Conservation (phyloP, 1,140 invertebrate species). For the Aradophagus sp. region DNA sequence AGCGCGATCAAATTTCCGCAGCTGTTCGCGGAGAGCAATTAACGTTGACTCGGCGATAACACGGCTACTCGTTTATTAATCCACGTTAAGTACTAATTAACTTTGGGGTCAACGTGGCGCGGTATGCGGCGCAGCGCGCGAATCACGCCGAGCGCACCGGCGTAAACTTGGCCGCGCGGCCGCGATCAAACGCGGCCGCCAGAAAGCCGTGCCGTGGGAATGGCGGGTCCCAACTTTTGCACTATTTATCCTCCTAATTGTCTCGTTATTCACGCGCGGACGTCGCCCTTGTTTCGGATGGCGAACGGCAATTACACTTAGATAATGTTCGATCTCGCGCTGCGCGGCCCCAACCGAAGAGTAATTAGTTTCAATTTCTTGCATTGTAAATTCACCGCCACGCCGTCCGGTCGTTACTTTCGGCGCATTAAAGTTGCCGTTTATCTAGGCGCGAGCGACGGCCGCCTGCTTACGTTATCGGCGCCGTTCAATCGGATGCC, state of each 20-base stretch:
- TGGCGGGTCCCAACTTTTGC: slow-evolving; percentile 30
- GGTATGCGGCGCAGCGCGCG: slow-evolving; percentile 43
- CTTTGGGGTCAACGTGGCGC: slow-evolving; percentile 43
- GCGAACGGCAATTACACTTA: no score
- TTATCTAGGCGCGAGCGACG: no score
- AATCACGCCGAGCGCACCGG: slow-evolving; percentile 34
- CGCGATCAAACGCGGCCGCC: slow-evolving; percentile 43
- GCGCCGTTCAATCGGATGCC: no score
- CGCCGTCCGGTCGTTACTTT: no score
- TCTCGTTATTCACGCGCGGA: slow-evolving; percentile 40
- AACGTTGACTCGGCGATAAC: slow-evolving; percentile 26
- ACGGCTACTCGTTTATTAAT: slow-evolving; percentile 49
- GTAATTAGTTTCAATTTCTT: no score
- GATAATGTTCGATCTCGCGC: no score
- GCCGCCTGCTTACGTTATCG: no score
- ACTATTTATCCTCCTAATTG: slow-evolving; percentile 51
- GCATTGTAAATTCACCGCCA: no score
- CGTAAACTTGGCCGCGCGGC: slow-evolving; percentile 21
- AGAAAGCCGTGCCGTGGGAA: slow-evolving; percentile 52
- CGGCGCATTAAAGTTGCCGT: no score
- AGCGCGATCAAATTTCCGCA: background rate
- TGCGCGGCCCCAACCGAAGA: no score
- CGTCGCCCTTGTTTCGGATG: slow-evolving; percentile 12
- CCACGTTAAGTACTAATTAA: slow-evolving; percentile 58
- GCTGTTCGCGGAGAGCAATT: slow-evolving; percentile 17